Percentiles rank a stretch among this genome's conserved stretches.
These are phyloP conservation scores for Leptinotarsa haldemani DNA, from an alignment of 2,888 invertebrate species.

Conservation along the genomic window DNA sequence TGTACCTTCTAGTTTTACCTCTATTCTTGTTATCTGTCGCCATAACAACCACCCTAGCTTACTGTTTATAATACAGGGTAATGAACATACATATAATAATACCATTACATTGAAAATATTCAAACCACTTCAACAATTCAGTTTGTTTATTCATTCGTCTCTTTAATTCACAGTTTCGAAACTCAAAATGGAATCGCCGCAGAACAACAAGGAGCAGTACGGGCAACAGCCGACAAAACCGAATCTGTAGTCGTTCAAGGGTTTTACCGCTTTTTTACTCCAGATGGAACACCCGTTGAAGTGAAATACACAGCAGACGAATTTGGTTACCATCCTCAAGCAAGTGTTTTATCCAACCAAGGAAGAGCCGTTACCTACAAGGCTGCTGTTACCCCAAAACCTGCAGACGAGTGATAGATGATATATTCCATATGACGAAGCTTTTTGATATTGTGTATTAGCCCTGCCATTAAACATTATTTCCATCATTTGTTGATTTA, in stretches of 20 bases:
- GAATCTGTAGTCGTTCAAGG: conserved; percentile 65
- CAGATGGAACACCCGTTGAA: conserved; percentile 52
- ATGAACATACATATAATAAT: too few species aligned
- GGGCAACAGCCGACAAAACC: conserved; percentile 53
- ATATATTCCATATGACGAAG: background rate
- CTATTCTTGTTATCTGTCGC: too few species aligned
- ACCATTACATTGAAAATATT: too few species aligned
- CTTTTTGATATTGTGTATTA: background rate
- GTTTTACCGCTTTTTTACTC: conserved; percentile 59
- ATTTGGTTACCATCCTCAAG: conserved; percentile 57
- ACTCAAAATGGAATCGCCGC: conserved; percentile 73
- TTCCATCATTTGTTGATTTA: too few species aligned
- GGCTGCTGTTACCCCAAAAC: background rate
- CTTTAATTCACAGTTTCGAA: conserved; percentile 59
- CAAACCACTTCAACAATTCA: too few species aligned
- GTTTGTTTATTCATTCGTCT: background rate
- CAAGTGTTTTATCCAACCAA: conserved; percentile 36
- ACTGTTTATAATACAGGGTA: too few species aligned
- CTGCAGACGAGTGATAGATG: background rate
- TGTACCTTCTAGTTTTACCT: too few species aligned
- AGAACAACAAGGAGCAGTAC: conserved; percentile 69
- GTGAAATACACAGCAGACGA: conserved; percentile 57
- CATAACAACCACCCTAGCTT: too few species aligned
- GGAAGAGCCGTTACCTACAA: conserved; percentile 10
- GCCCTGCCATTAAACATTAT: too few species aligned